Evolutionary conservation across 2,888 invertebrate species (phyloP).

Genomic region (Adela reaumurella): DNA sequence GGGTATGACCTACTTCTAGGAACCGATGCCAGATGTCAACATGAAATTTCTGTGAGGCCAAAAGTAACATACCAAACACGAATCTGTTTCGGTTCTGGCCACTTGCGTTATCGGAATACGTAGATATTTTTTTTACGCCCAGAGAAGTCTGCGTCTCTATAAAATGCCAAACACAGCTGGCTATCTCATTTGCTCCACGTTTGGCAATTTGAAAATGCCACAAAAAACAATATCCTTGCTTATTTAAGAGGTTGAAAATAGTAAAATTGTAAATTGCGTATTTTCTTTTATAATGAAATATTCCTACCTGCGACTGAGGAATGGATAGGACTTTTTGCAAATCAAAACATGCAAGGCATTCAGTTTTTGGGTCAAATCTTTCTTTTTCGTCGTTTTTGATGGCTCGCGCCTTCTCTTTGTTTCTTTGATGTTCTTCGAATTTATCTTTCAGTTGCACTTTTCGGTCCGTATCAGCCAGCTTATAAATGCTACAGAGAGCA

Average conservation of each 20-base stretch:
- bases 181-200: constrained; percentile 12
- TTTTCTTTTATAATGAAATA: constrained; percentile 15
- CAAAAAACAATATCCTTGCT: constrained; percentile 11
- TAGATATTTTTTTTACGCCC: constrained; percentile 3
- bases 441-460: constrained; percentile 10
- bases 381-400: constrained; percentile 15
- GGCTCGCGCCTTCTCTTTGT: constrained; percentile 14
- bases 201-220: constrained; percentile 14
- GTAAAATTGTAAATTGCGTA: constrained; percentile 15
- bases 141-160: constrained; percentile 1
- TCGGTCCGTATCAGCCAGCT: constrained; percentile 7
- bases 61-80: constrained; percentile 7
- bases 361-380: constrained; percentile 6
- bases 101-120: constrained; percentile 7
- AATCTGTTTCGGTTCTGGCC: constrained; percentile 8
- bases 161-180: constrained; percentile 10
- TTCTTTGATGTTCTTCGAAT: constrained; percentile 11
- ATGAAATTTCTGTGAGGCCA: background rate
- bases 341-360: constrained; percentile 14
- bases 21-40: constrained; percentile 1
- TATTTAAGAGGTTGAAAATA: constrained; percentile 11
- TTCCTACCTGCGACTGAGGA: constrained; percentile 15
- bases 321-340: constrained; percentile 15
- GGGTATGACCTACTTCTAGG: constrained; percentile 1
- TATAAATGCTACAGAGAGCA: constrained; percentile 8